Base-by-base conservation (phyloP, 2,797 vertebrate species). In the Novumbra hubbsi region DNA sequence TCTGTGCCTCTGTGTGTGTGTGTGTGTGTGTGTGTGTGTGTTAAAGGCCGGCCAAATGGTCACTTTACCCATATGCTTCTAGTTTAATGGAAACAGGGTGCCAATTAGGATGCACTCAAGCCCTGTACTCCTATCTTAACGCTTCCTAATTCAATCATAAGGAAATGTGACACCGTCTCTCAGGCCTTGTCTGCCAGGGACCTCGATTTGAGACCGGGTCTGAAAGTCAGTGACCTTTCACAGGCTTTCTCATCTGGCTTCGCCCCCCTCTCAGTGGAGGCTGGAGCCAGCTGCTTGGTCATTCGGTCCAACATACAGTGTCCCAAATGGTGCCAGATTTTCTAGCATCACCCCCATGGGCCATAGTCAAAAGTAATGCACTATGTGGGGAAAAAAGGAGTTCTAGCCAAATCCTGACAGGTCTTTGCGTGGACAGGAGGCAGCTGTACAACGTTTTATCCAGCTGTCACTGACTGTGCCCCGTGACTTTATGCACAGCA, bases 161-260 rank as follows among this genome's bases (percentile, higher is more conserved):
- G 15, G 62, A 75, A 87, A 71, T 74, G 81, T 62, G 55, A 81
- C 80, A 78, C 78, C 71, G 72, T 77, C 79, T 84, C 52, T 68
- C 78, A 73, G 64, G 74, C 76, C 50, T 2, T 75, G 75, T 81
- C 83, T 77, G 62, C 78, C 80, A 71, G 75, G 41, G 74, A 71
- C 78, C 78, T 83, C 73, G 68, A 76, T 73, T 68, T 74, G 73
- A 80, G 78, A 88, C 86, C 57, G 55, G 76, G 66, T 72, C 82
- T 38, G 82, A 91, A 89, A 88, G 91, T 88, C 75, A 72, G 75
- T 77, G 74, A 82, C 78, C 82, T 87, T 87, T 85, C 65, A 75
- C 38, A 81, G 78, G 75, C 81, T 86, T 81, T 82, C 65, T 85
- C 81, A 87, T 86, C 81, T 89, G 72, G 66, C 77, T 7, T 49